These are phyloP conservation scores for Lydus trimaculatus DNA, from an alignment of 2,888 invertebrate species.

Conservation along the genomic window DNA sequence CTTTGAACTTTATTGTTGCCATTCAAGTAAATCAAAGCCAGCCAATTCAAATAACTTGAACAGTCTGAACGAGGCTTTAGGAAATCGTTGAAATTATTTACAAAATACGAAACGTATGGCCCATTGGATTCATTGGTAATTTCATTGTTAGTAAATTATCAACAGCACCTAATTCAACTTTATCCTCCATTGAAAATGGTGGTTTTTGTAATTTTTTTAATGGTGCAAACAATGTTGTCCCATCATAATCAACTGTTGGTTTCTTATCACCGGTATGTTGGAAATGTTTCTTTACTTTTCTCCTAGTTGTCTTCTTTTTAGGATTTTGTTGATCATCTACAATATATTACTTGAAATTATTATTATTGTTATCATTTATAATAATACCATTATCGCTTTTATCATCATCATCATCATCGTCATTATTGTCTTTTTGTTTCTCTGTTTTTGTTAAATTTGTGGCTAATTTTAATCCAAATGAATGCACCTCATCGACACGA, in stretches of 20 bases:
- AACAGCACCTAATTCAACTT: slow-evolving; percentile 44
- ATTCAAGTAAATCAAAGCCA: too few species aligned
- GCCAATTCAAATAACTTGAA: too few species aligned
- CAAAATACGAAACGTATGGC: slow-evolving; percentile 18
- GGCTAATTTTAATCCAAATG: slow-evolving; percentile 80
- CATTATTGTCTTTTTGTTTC: slow-evolving; percentile 37
- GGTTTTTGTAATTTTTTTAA: slow-evolving; percentile 47
- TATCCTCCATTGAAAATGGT: slow-evolving; percentile 46
- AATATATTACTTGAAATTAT: background rate
- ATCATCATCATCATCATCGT: slow-evolving; percentile 33
- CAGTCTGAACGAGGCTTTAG: too few species aligned
- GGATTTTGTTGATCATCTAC: slow-evolving; percentile 17
- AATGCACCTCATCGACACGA: slow-evolving; percentile 85
- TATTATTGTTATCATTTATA: background rate
- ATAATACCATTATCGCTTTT: background rate
- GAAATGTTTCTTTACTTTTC: slow-evolving; percentile 37
- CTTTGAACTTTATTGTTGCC: too few species aligned
- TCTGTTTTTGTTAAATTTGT: slow-evolving; percentile 64
- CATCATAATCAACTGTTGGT: slow-evolving; percentile 43
- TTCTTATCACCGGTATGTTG: slow-evolving; percentile 38
- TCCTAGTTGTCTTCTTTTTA: slow-evolving; percentile 31
- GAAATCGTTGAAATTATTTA: slow-evolving; percentile 9
- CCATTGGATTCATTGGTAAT: slow-evolving; percentile 29
- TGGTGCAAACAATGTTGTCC: slow-evolving; percentile 38
- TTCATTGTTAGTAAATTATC: slow-evolving; percentile 50